A percentile compares a stretch with the other conserved stretches of the same genome.
Conservation (phyloP, 2,797 vertebrate genomes). For the Cheirogaleus major region DNA sequence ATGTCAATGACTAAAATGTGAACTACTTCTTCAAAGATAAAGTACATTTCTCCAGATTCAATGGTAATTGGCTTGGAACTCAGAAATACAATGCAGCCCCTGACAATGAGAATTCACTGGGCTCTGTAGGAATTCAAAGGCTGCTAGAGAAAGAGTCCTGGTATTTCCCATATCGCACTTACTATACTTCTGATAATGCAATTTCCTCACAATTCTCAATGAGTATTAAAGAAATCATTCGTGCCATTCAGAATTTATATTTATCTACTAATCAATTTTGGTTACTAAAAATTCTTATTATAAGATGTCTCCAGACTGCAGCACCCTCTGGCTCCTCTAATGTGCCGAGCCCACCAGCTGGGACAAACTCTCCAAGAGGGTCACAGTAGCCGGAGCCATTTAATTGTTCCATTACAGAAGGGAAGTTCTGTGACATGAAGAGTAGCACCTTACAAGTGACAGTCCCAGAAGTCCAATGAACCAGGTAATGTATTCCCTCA, state of each 20-base stretch:
- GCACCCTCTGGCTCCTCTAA: background rate
- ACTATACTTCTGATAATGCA: background rate
- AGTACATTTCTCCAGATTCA: conserved; percentile 35
- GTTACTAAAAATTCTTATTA: background rate
- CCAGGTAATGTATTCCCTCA: background rate
- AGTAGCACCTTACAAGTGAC: background rate
- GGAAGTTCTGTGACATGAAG: background rate
- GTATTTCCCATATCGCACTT: background rate
- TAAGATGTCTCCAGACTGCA: background rate
- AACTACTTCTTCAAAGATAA: conserved; percentile 66
- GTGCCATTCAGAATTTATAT: background rate
- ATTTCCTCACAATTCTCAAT: background rate
- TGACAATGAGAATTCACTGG: background rate
- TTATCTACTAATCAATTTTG: background rate
- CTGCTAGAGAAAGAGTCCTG: background rate
- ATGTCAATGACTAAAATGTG: conserved; percentile 63
- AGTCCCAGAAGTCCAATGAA: background rate
- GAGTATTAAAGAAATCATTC: background rate
- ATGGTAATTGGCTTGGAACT: conserved; percentile 43
- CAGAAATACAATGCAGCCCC: conserved; percentile 43
- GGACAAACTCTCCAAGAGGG: fast-evolving
- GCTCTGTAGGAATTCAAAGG: conserved; percentile 18
- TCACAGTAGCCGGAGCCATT: background rate
- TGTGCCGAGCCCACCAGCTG: background rate
- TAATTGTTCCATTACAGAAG: background rate